Evolutionary conservation across 2,888 invertebrate genomes (phyloP).

Genomic region (Calameuta filiformis): DNA sequence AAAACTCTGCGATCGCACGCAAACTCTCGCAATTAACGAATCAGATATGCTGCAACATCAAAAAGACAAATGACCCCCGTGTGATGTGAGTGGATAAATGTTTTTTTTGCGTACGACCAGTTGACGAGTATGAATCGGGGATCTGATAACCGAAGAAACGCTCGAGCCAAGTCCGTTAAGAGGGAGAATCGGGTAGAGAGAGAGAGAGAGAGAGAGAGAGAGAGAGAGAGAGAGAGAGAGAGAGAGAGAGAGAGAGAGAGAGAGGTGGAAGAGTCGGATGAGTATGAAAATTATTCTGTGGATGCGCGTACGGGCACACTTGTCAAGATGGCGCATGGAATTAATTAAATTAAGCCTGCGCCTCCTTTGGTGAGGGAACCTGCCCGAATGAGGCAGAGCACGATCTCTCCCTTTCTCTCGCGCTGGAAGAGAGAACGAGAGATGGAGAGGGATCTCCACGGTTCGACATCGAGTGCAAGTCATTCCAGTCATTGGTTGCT

Average conservation of each 20-base stretch:
- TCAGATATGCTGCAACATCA: conserved; percentile 52
- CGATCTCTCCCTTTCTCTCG: too few species aligned
- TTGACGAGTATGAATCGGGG: conserved; percentile 53
- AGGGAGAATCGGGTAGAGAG: conserved; percentile 26
- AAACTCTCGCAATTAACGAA: conserved; percentile 51
- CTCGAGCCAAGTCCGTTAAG: conserved; percentile 24
- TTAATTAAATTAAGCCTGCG: conserved; percentile 63
- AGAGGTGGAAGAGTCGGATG: conserved; percentile 40
- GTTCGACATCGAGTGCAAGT: conserved; percentile 63
- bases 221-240: conserved; percentile 23
- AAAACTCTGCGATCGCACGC: conserved; percentile 37
- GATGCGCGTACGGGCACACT: conserved; percentile 51
- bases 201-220: conserved; percentile 25
- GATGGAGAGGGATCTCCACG: conserved; percentile 34
- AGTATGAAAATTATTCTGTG: conserved; percentile 57
- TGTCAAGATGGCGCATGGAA: conserved; percentile 62
- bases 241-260: conserved; percentile 23
- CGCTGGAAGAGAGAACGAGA: conserved; percentile 18
- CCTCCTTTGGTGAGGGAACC: conserved; percentile 53
- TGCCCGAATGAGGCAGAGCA: conserved; percentile 18
- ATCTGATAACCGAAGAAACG: conserved; percentile 55
- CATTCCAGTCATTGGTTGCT: conserved; percentile 64
- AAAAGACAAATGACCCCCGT: conserved; percentile 50
- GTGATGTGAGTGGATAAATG: conserved; percentile 45
- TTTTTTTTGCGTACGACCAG: conserved; percentile 28